phyloP scores from a whole-genome alignment of 64 coral and sea anemone genomes.

The Montipora foliosa region DNA sequence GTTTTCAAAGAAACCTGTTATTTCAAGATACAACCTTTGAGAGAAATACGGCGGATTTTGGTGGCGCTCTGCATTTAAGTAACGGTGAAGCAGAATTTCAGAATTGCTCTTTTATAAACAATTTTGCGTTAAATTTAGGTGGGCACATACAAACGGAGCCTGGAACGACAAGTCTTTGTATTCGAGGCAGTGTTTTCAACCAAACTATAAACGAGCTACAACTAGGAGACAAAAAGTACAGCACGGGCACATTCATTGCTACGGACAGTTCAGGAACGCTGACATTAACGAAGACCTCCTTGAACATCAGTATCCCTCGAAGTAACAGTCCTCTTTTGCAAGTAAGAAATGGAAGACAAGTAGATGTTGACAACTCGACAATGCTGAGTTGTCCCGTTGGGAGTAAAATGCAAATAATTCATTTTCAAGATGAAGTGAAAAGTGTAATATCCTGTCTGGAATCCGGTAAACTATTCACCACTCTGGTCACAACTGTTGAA shows the following conservation, averaged over 20 bases:
- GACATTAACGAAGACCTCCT: neutral
- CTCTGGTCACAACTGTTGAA: neutral
- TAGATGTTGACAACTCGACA: neutral
- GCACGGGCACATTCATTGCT: slow-evolving; percentile 1
- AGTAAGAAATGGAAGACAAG: slow-evolving; percentile 5
- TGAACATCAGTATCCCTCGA: neutral
- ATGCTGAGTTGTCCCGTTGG: neutral
- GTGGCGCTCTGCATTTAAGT: neutral
- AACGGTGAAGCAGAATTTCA: neutral
- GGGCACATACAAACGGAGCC: slow-evolving; percentile 7
- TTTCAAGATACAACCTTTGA: slow-evolving; percentile 2
- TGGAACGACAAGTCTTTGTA: slow-evolving; percentile 52
- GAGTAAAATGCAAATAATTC: slow-evolving; percentile 1
- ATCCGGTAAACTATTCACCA: too few species aligned
- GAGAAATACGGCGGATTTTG: neutral
- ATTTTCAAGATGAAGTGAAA: neutral
- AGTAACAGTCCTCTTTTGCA: slow-evolving; percentile 1
- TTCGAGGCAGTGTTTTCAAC: slow-evolving; percentile 39
- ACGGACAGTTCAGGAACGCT: slow-evolving; percentile 64
- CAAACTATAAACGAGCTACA: neutral
- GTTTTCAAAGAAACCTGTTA: neutral
- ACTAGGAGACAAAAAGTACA: neutral
- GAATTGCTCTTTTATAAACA: neutral
- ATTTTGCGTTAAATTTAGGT: slow-evolving; percentile 53
- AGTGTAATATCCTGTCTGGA: neutral